Evolutionary conservation across 2,888 invertebrate species (phyloP), one percentile per base, ranked within the genome.

Genomic region (Formica aserva): DNA sequence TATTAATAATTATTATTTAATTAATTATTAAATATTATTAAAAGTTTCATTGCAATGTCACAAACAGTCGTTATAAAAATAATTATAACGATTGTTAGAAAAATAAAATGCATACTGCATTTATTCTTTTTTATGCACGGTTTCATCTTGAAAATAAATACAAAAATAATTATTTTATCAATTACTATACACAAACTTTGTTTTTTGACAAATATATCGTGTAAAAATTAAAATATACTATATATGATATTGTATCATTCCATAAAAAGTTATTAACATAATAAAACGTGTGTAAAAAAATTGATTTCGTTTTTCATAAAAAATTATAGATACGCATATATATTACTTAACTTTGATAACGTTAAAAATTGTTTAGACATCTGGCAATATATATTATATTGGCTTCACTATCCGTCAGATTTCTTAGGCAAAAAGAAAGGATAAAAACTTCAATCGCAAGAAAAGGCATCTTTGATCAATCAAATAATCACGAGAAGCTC

Each of bases 151-250:
- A 26, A 13, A 41, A 22, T 38, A 38, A 38, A 38, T 38, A 22
- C 13, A 65, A 35, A 65, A 41, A 22, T 38, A 65, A 38, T 38
- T 63, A 63, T 63, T 62, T 62, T 18, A 62, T 62, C n/a, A 32
- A n/a, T 63, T 38, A 38, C 15, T 3, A 38, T n/a, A n/a, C 8
- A 1, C 38, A 38, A 13, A 13, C 13, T 63, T 35, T 38, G 15
- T 22, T 22, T 38, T 65, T 22, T 65, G 6, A 9, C 32, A 65
- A 2, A n/a, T 52, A 26, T 26, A 26, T 26, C 22, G 3, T 22
- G 3, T 22, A 55, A 55, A 55, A 26, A 26, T 57, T 57, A 26
- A 57, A 57, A 22, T 57, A 26, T 57, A 13, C 1, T 3, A 55
- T 52, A 52, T 52, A 8, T 57, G 9, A n/a, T 3, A 57, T 26